Conservation (phyloP, 2,888 invertebrate genomes). For the Coleophora deauratella region DNA sequence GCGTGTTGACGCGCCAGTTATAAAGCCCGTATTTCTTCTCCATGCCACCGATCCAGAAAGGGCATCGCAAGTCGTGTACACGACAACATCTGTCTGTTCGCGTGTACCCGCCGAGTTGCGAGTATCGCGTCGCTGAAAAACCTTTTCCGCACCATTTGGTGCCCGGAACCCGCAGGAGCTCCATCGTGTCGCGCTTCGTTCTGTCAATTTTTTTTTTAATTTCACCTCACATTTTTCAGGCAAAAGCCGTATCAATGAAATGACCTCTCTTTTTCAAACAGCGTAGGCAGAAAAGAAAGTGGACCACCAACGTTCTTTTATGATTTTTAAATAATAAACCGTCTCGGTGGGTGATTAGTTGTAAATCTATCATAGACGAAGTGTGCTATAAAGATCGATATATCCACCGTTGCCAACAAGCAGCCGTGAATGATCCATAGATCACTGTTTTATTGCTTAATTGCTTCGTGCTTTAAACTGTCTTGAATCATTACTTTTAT, state of each 20-base stretch:
- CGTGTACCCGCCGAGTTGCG: conserved; percentile 88
- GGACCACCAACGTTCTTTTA: conserved; percentile 41
- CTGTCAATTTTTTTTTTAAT: conserved; percentile 33
- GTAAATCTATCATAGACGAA: conserved; percentile 42
- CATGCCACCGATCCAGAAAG: conserved; percentile 87
- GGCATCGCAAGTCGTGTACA: conserved; percentile 89
- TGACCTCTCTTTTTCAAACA: conserved; percentile 26
- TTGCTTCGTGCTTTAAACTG: conserved; percentile 15
- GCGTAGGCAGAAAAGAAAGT: conserved; percentile 20
- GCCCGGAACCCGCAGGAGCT: conserved; percentile 87
- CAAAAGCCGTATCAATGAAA: conserved; percentile 17
- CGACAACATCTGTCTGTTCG: conserved; percentile 91
- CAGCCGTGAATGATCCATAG: conserved; percentile 33
- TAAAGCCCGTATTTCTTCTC: conserved; percentile 88
- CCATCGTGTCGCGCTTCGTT: conserved; percentile 65
- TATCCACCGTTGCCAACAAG: conserved; percentile 27
- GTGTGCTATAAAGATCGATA: conserved; percentile 34
- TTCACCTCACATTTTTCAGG: neutral
- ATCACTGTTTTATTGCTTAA: conserved; percentile 36
- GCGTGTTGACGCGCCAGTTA: conserved; percentile 91
- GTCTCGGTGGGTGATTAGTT: conserved; percentile 29
- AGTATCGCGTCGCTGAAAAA: conserved; percentile 84
- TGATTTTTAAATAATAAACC: conserved; percentile 32
- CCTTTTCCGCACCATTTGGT: conserved; percentile 97
- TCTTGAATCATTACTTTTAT: neutral